A percentile compares a stretch with the other conserved stretches of the same genome.
These are phyloP conservation scores for Azemiops feae DNA, from an alignment of 2,113 vertebrate species.

Conservation along the genomic window DNA sequence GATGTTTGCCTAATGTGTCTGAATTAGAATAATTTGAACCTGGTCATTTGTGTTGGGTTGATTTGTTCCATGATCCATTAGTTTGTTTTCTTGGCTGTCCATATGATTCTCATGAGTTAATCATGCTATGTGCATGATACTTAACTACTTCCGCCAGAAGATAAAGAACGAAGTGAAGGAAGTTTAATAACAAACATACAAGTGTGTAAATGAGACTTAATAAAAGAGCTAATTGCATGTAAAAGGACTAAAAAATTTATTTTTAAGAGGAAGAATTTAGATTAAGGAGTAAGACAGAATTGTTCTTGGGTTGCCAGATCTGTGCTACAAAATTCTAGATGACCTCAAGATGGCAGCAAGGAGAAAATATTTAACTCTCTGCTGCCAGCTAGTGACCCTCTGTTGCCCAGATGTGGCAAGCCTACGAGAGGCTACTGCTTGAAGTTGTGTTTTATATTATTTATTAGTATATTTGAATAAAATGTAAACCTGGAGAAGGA, in stretches of 20 bases:
- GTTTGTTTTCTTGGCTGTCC: too few species aligned
- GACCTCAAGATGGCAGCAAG: background rate
- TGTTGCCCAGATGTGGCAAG: background rate
- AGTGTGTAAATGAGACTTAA: background rate
- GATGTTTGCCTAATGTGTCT: too few species aligned
- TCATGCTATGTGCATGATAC: too few species aligned
- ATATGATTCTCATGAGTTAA: too few species aligned
- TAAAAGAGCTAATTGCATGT: background rate
- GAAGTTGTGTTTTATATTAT: background rate
- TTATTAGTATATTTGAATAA: background rate
- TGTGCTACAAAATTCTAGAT: background rate
- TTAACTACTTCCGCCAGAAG: too few species aligned
- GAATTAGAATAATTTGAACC: too few species aligned
- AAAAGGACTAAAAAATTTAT: background rate
- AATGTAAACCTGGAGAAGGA: background rate
- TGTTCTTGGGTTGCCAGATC: background rate
- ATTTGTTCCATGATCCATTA: too few species aligned
- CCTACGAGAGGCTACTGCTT: background rate
- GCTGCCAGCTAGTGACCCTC: background rate
- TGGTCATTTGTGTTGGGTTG: too few species aligned
- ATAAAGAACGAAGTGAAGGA: too few species aligned
- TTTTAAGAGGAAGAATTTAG: background rate
- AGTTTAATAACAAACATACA: too few species aligned
- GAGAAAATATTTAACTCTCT: background rate
- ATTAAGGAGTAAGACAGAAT: background rate